Conservation (phyloP, 2,888 invertebrate genomes). For the Cistogaster globosa region DNA sequence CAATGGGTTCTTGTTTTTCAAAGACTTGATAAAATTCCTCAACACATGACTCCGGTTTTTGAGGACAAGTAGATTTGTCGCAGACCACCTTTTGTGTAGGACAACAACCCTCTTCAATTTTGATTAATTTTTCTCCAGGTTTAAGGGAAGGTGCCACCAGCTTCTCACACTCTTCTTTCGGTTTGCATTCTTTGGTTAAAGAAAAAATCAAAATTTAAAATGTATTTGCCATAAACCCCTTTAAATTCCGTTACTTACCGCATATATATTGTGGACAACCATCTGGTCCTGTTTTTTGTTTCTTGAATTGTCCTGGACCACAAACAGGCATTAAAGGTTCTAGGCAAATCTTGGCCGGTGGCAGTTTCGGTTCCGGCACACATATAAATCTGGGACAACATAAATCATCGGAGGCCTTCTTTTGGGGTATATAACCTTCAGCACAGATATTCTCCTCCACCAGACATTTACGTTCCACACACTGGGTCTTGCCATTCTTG, state of each 20-base stretch:
- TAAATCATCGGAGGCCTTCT: constrained; percentile 84
- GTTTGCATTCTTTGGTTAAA: constrained; percentile 87
- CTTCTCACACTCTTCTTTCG: constrained; percentile 87
- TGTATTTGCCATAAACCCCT: neutral
- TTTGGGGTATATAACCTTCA: constrained; percentile 84
- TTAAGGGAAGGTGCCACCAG: constrained; percentile 83
- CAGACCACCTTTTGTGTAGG: constrained; percentile 86
- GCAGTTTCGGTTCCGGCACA: constrained; percentile 84
- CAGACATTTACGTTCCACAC: constrained; percentile 86
- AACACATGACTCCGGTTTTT: constrained; percentile 82
- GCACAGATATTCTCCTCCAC: constrained; percentile 86
- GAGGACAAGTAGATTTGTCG: constrained; percentile 86
- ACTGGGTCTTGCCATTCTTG: constrained; percentile 85
- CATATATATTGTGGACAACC: constrained; percentile 90
- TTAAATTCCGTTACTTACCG: constrained; percentile 83
- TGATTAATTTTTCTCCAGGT: constrained; percentile 86
- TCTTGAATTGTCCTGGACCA: constrained; percentile 88
- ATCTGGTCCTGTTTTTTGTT: constrained; percentile 86
- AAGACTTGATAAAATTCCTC: constrained; percentile 85
- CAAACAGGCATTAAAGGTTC: constrained; percentile 88
- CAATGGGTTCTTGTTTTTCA: constrained; percentile 78
- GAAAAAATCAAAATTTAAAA: neutral
- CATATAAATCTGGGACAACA: constrained; percentile 90
- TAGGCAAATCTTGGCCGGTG: constrained; percentile 84
- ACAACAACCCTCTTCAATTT: constrained; percentile 89